Evolutionary conservation across 2,888 invertebrate species (phyloP).

Genomic region (Drosophila neonasuta): DNA sequence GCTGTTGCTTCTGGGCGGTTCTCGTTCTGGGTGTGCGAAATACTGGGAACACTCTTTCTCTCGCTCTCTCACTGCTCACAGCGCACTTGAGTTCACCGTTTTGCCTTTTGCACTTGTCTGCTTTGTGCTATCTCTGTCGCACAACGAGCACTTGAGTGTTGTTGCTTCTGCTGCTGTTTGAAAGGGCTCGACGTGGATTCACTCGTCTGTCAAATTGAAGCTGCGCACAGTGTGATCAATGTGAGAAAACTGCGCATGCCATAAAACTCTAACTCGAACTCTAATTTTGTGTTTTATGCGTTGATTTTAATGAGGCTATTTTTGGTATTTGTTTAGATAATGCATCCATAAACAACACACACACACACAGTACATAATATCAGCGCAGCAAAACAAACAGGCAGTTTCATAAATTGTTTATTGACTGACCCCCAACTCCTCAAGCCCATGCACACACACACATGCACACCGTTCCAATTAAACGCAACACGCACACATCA

Average conservation of each 20-base stretch:
- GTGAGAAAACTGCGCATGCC: conserved; percentile 21
- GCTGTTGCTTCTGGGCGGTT: conserved; percentile 42
- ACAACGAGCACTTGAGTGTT: conserved; percentile 8
- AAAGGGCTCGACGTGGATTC: conserved; percentile 26
- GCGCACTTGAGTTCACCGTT: conserved; percentile 48
- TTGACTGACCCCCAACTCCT: conserved; percentile 47
- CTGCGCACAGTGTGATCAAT: conserved; percentile 26
- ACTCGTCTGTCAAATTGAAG: conserved; percentile 61
- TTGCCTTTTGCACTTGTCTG: conserved; percentile 61
- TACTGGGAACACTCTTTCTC: conserved; percentile 58
- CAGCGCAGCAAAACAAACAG: conserved; percentile 52
- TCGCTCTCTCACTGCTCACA: conserved; percentile 3
- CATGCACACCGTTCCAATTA: conserved; percentile 54
- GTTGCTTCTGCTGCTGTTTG: conserved; percentile 2
- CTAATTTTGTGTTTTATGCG: conserved; percentile 58
- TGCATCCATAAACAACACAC: conserved; percentile 66
- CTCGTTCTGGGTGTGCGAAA: conserved; percentile 40
- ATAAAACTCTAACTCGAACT: conserved; percentile 29
- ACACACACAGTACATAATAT: conserved; percentile 11
- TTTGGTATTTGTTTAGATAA: conserved; percentile 76
- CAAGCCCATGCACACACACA: conserved; percentile 9
- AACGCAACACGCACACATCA: conserved; percentile 56
- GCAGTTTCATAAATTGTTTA: conserved; percentile 69
- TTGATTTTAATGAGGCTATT: conserved; percentile 63
- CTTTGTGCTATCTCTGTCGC: conserved; percentile 11